A percentile compares a stretch with the other conserved stretches of the same genome.
Conservation (phyloP, 2,797 vertebrate species). For the Cyprinella venusta region DNA sequence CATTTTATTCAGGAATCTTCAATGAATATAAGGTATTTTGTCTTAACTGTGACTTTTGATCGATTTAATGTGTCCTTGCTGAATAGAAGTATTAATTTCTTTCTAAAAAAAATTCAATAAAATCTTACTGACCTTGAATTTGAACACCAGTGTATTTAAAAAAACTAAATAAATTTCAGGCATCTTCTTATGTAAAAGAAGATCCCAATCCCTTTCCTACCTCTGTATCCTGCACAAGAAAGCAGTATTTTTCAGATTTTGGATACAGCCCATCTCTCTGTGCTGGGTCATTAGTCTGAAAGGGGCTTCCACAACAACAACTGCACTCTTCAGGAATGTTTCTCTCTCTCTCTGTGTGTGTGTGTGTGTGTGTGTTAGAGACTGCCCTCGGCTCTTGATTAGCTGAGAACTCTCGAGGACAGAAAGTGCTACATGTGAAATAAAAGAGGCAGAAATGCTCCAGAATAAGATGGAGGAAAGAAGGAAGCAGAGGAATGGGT, state of each 20-base stretch:
- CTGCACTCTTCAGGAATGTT: constrained; percentile 38
- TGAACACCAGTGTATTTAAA: background rate
- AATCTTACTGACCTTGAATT: background rate
- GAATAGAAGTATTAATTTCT: background rate
- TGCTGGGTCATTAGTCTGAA: constrained; percentile 49
- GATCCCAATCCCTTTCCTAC: background rate
- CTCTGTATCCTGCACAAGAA: background rate
- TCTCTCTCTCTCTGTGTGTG: constrained; percentile 21
- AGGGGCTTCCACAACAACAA: constrained; percentile 25
- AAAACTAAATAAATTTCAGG: background rate
- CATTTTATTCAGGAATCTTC: background rate
- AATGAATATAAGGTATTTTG: background rate
- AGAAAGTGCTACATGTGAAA: constrained; percentile 31
- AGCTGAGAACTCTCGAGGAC: constrained; percentile 25
- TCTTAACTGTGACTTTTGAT: background rate
- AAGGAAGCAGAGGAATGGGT: constrained; percentile 3
- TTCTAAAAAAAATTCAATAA: background rate
- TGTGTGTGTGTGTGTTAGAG: constrained; percentile 41
- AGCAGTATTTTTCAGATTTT: background rate
- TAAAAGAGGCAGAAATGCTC: constrained; percentile 15
- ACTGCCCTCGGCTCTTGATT: constrained; percentile 13
- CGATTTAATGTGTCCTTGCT: background rate
- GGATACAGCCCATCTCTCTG: background rate
- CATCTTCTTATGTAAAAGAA: background rate
- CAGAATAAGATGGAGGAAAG: constrained; percentile 7